A percentile compares a stretch with the other conserved stretches of the same genome.
Evolutionary conservation across 1,140 invertebrate species (phyloP).

Genomic region (Aphelenchoides fujianensis): DNA sequence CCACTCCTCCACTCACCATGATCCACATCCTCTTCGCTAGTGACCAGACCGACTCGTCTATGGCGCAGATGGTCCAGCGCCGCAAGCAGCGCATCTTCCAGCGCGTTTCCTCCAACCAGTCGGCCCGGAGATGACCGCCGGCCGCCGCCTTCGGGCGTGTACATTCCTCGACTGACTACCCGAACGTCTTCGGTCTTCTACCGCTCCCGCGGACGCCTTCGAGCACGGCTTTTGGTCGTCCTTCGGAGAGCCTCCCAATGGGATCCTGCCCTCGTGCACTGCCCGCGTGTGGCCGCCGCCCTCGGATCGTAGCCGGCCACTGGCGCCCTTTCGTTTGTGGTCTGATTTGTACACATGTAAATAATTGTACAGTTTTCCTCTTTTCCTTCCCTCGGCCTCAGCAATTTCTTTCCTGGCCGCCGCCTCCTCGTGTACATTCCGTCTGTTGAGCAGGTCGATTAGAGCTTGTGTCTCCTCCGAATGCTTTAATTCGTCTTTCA

Average conservation of each 20-base stretch:
- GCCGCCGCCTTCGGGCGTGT: not conserved
- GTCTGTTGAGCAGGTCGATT: not conserved
- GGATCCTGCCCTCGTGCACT: not conserved
- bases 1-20: too few relatives aligned
- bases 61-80: not conserved
- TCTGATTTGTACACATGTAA: not conserved
- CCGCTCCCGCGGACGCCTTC: not conserved
- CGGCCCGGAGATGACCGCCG: not conserved
- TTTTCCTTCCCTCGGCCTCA: not conserved
- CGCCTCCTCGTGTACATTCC: not conserved
- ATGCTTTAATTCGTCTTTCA: constrained; percentile 1
- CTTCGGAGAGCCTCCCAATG: not conserved
- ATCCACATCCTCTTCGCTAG: not conserved
- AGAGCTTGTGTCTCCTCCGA: not conserved
- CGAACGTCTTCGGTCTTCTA: not conserved
- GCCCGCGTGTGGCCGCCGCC: not conserved
- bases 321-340: not conserved
- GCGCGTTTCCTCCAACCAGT: not conserved
- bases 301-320: not conserved
- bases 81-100: not conserved
- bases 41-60: not conserved
- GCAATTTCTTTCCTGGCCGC: not conserved
- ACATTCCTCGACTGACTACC: not conserved
- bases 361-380: not conserved
- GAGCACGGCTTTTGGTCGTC: not conserved